Evolutionary conservation across 2,797 vertebrate genomes (phyloP).

Genomic region (Cossypha caffra): DNA sequence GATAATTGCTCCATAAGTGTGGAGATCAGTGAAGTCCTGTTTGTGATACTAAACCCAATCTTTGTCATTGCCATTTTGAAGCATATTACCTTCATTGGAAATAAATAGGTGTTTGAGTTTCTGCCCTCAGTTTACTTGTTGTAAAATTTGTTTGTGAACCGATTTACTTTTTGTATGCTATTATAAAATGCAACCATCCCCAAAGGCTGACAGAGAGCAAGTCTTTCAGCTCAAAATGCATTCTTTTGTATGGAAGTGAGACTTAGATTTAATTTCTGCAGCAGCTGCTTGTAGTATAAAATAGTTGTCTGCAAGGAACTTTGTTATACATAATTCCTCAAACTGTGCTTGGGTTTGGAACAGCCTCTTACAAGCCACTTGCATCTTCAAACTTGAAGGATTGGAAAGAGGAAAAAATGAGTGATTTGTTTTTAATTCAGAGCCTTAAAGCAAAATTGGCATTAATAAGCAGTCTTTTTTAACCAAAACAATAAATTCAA

Average conservation of each 20-base stretch:
- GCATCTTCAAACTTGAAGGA: conserved; percentile 49
- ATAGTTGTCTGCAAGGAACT: not conserved
- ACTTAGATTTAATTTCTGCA: not conserved
- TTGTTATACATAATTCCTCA: conserved; percentile 19
- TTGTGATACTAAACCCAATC: not conserved
- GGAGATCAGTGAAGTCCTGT: not conserved
- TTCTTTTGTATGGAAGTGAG: not conserved
- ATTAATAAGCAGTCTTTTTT: conserved; percentile 48
- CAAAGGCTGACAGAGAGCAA: not conserved
- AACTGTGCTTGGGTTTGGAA: conserved; percentile 35
- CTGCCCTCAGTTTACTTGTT: not conserved
- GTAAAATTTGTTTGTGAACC: not conserved
- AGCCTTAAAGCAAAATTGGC: conserved; percentile 57
- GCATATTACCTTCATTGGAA: not conserved
- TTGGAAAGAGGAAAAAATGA: conserved; percentile 48
- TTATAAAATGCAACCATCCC: not conserved
- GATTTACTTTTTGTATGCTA: not conserved
- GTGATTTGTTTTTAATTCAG: conserved; percentile 58
- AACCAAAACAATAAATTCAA: conserved; percentile 59
- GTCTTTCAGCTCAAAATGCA: not conserved
- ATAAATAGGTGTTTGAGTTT: not conserved
- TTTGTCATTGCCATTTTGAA: not conserved
- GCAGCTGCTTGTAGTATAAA: not conserved
- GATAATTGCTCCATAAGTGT: not conserved
- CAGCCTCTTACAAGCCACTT: conserved; percentile 10